Conservation (phyloP, 2,888 invertebrate species). For the Unio pictorum region DNA sequence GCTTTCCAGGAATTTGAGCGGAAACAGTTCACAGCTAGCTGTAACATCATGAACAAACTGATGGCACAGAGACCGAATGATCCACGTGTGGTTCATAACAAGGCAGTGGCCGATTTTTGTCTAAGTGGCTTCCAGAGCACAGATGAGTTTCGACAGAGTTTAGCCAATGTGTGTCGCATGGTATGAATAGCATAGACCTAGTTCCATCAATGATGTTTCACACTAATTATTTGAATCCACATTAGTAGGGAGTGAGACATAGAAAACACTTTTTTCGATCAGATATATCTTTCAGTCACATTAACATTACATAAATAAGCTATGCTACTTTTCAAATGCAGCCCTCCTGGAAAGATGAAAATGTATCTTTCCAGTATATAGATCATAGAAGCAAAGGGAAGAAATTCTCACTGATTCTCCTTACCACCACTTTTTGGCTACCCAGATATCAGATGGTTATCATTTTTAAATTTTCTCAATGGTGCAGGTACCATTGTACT, state of each 20-base stretch:
- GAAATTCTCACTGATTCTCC: too few species aligned
- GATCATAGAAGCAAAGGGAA: too few species aligned
- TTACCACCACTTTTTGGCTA: too few species aligned
- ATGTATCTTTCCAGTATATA: too few species aligned
- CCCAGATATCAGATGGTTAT: too few species aligned
- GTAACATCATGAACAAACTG: slow-evolving; percentile 79
- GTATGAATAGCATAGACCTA: slow-evolving; percentile 19
- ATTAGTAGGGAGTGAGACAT: neutral
- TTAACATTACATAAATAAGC: neutral
- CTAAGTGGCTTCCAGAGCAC: slow-evolving; percentile 78
- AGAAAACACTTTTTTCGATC: neutral
- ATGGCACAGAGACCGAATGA: slow-evolving; percentile 74
- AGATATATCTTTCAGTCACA: neutral
- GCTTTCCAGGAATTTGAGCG: slow-evolving; percentile 79
- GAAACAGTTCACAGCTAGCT: slow-evolving; percentile 78
- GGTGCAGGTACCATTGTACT: too few species aligned
- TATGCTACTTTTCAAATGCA: too few species aligned
- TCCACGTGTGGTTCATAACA: slow-evolving; percentile 86
- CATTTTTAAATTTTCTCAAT: too few species aligned
- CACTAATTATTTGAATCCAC: too few species aligned
- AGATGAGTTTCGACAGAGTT: slow-evolving; percentile 76
- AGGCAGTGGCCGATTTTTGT: slow-evolving; percentile 87
- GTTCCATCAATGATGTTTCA: too few species aligned
- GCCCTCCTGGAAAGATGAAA: too few species aligned
- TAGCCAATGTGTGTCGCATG: slow-evolving; percentile 58